phyloP scores from a whole-genome alignment of 2,113 vertebrate species.

The Silurus glanis region DNA sequence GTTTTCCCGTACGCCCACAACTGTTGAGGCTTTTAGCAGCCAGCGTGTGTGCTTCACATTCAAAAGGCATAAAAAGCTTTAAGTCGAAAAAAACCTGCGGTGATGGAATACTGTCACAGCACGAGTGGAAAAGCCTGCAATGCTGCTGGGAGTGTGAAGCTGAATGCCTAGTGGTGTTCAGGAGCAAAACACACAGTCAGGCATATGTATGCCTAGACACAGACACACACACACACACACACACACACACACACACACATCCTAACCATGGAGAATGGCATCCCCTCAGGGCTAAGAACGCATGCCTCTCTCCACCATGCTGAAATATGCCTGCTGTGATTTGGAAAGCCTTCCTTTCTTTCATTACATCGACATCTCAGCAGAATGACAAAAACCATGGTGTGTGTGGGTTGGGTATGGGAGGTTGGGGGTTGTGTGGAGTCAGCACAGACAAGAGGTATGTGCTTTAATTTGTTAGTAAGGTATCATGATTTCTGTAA shows the following conservation, averaged over 20 bases:
- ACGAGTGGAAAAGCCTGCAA: constrained; percentile 65
- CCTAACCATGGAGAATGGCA: constrained; percentile 5
- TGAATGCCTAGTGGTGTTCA: constrained; percentile 29
- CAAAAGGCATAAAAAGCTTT: constrained; percentile 60
- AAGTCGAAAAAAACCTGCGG: constrained; percentile 54
- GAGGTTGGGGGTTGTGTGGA: constrained; percentile 12
- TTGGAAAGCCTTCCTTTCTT: constrained; percentile 62
- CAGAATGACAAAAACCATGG: constrained; percentile 58
- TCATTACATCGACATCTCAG: constrained; percentile 65
- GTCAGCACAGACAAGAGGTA: constrained; percentile 49
- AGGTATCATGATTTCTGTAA: constrained; percentile 53
- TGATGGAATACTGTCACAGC: constrained; percentile 62
- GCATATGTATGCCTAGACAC: constrained; percentile 12
- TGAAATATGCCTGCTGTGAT: constrained; percentile 56
- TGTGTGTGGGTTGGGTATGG: constrained; percentile 40
- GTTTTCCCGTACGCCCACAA: constrained; percentile 58
- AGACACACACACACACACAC: constrained; percentile 6
- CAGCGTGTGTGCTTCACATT: constrained; percentile 60
- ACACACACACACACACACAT: neutral
- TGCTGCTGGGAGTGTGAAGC: constrained; percentile 27
- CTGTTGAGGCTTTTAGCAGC: constrained; percentile 69
- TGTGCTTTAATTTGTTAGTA: constrained; percentile 63
- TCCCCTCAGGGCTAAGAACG: constrained; percentile 59
- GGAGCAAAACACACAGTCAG: constrained; percentile 18
- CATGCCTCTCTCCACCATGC: constrained; percentile 47